phyloP scores from a whole-genome alignment of 2,888 invertebrate genomes.

The Oxyscelio sp. region DNA sequence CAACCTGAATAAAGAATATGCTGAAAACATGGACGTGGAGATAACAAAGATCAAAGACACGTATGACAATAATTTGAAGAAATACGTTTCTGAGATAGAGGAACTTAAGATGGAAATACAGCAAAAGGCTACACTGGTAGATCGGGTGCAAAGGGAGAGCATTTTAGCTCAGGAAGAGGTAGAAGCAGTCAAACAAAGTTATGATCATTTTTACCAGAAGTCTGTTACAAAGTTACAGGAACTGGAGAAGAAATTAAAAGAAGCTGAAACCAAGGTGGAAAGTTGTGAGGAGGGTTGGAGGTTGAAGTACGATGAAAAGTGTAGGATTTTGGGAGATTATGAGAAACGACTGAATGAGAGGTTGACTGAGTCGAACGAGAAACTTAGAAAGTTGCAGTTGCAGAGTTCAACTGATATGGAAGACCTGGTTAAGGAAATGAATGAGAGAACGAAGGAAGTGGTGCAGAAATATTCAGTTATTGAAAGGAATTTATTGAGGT shows the following conservation, averaged over 20 bases:
- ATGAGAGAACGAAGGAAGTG: conserved; percentile 82
- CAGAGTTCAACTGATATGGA: conserved; percentile 78
- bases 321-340: conserved; percentile 79
- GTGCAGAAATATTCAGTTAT: conserved; percentile 82
- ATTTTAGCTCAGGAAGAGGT: conserved; percentile 89
- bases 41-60: conserved; percentile 90
- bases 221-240: conserved; percentile 79
- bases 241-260: conserved; percentile 81
- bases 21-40: conserved; percentile 89
- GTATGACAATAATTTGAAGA: conserved; percentile 90
- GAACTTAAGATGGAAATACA: conserved; percentile 88
- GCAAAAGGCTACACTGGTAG: conserved; percentile 89
- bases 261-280: conserved; percentile 79
- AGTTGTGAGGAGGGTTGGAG: conserved; percentile 74
- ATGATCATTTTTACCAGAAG: conserved; percentile 77
- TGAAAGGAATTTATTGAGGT: conserved; percentile 82
- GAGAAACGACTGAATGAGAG: conserved; percentile 80
- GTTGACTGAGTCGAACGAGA: conserved; percentile 78
- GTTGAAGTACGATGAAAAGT: conserved; percentile 79
- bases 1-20: conserved; percentile 81
- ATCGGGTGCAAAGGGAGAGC: conserved; percentile 90
- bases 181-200: conserved; percentile 85
- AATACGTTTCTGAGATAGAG: conserved; percentile 90
- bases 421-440: conserved; percentile 81
- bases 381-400: conserved; percentile 79